Percentiles rank a stretch among this genome's conserved stretches.
Conservation (phyloP, 2,888 invertebrate species). For the Conops quadrifasciatus region DNA sequence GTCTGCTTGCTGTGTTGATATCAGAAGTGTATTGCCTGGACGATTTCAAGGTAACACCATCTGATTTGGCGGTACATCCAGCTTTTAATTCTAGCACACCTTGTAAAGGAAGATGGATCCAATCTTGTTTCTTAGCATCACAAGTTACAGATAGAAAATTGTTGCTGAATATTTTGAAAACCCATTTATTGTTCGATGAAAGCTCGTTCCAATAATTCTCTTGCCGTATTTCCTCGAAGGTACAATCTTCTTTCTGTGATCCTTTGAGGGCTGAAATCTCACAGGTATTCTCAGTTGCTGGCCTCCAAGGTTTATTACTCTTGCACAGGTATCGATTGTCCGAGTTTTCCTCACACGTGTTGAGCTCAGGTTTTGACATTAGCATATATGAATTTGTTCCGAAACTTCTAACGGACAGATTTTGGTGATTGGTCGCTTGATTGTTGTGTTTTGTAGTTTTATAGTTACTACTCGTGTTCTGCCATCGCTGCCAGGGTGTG, state of each 20-base stretch:
- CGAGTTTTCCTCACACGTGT: neutral
- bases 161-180: neutral
- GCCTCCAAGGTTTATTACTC: neutral
- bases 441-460: conserved; percentile 15
- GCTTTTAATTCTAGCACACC: neutral
- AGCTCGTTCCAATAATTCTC: neutral
- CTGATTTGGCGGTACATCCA: neutral
- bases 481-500: conserved; percentile 18
- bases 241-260: neutral
- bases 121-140: neutral
- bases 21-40: neutral
- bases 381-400: conserved; percentile 1
- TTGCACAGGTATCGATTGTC: neutral
- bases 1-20: neutral
- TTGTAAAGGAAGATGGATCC: neutral
- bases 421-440: conserved; percentile 16
- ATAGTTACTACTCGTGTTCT: conserved; percentile 12
- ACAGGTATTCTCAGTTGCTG: neutral
- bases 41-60: neutral
- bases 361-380: neutral
- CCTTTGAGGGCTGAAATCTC: conserved; percentile 1
- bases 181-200: neutral
- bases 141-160: neutral
- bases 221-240: neutral
- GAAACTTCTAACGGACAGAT: neutral